Conservation (phyloP, 2,113 vertebrate genomes). For the Petrocephalus zakoni region DNA sequence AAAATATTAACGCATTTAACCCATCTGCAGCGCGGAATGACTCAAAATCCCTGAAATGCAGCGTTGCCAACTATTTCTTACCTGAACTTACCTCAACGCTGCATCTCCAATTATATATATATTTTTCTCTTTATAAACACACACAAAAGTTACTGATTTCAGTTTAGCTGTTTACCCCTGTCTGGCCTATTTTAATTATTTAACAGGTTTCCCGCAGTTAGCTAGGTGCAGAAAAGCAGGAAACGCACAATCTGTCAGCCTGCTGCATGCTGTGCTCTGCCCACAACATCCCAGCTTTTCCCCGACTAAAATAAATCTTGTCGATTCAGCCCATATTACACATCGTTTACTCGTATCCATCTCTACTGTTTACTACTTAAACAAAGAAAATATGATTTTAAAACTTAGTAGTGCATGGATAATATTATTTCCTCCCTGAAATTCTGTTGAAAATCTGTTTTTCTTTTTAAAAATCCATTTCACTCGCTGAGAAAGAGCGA, state of each 20-base stretch:
- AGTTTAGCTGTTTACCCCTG: conserved; percentile 27
- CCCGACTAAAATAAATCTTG: not conserved
- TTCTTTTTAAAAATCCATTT: not conserved
- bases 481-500: not conserved
- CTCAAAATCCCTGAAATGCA: too few relatives aligned
- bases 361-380: not conserved
- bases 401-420: not conserved
- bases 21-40: too few relatives aligned
- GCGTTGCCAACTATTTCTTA: too few relatives aligned
- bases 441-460: not conserved
- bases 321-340: not conserved
- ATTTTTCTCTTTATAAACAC: too few relatives aligned
- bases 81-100: too few relatives aligned
- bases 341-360: not conserved
- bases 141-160: not conserved
- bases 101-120: too few relatives aligned
- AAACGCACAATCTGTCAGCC: not conserved
- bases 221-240: conserved; percentile 18
- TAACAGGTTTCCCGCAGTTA: conserved; percentile 39
- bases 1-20: too few relatives aligned
- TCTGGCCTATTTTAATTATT: conserved; percentile 54
- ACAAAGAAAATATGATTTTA: not conserved
- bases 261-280: not conserved
- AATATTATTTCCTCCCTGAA: not conserved
- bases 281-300: not conserved